phyloP scores from a whole-genome alignment of 2,797 vertebrate genomes.

The Geotrypetes seraphini region DNA sequence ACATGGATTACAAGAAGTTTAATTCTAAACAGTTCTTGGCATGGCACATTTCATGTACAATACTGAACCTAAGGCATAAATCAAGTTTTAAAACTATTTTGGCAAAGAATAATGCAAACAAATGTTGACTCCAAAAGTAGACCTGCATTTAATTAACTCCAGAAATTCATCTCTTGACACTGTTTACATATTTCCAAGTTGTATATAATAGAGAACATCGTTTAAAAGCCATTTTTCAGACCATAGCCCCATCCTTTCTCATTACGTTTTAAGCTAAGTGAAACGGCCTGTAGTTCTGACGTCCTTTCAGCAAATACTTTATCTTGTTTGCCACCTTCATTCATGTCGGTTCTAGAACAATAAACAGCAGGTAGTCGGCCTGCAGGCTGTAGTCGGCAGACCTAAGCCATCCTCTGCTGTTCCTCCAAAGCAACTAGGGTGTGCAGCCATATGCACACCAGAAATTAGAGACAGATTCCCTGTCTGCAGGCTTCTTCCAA shows the following conservation, averaged over 20 bases:
- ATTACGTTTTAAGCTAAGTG: slow-evolving; percentile 44
- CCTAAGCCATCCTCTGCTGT: neutral
- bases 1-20: too few relatives aligned
- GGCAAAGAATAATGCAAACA: too few relatives aligned
- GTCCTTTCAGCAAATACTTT: slow-evolving; percentile 52
- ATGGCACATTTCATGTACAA: too few relatives aligned
- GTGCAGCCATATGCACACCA: slow-evolving; percentile 24
- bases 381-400: slow-evolving; percentile 38
- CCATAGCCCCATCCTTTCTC: slow-evolving; percentile 23
- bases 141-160: too few relatives aligned
- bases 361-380: slow-evolving; percentile 52
- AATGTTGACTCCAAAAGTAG: too few relatives aligned
- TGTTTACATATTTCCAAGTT: neutral
- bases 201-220: neutral
- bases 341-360: slow-evolving; percentile 69
- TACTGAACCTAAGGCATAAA: too few relatives aligned
- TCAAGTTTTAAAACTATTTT: too few relatives aligned
- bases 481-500: slow-evolving; percentile 20
- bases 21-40: too few relatives aligned
- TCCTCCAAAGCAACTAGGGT: neutral
- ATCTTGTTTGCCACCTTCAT: slow-evolving; percentile 57
- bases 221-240: neutral
- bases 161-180: too few relatives aligned
- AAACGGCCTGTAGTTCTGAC: slow-evolving; percentile 47
- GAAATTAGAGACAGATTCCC: slow-evolving; percentile 61